Base-by-base conservation (phyloP, 2,888 invertebrate species). In the Therioaphis trifolii region DNA sequence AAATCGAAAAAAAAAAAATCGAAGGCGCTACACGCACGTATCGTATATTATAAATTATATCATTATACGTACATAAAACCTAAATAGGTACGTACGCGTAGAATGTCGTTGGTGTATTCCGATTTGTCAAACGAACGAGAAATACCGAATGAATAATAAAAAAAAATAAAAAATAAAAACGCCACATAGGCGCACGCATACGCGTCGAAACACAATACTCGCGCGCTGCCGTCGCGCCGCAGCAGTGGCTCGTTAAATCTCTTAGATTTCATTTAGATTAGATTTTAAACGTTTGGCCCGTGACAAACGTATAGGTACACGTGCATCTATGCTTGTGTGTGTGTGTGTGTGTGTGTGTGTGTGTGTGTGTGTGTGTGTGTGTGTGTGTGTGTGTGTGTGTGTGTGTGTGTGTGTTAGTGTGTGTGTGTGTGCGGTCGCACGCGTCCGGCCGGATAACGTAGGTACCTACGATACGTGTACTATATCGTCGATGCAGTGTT, bases 201-300 rank as follows among this genome's bases (percentile, higher is more conserved):
- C 72, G 52, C 35, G 35, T 55, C 52, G 46, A 61, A 76, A 76
- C 63, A 63, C 76, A 76, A 76, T 63, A 63, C 49, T 3, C 35
- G 35, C 7, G 35, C 35, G 35, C 35, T 35, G 35, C 35, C 35
- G 78, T 55, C 68, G 79, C 71, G 35, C 35, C 35, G 78, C 52
- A 68, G 79, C 71, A 15, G 78, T 71, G 79, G 82, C 82, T 82
- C 82, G 82, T 82, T 82, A 82, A 74, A 52, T 82, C 82, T 18
- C 72, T 71, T 61, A 82, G 82, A 82, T 82, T 82, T 63, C 72
- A 40, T 82, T 74, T 82, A 61, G 82, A 82, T 82, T 82, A 82
- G 49, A 82, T 66, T 72, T 82, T 82, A 74, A 82, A 74, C 74
- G 74, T 82, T 74, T 55, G 3, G 35, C 40, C 63, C 63, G 82